Evolutionary conservation across 53 echinoderm and acorn worm genomes (phyloP).

Genomic region (Henricia sp.): DNA sequence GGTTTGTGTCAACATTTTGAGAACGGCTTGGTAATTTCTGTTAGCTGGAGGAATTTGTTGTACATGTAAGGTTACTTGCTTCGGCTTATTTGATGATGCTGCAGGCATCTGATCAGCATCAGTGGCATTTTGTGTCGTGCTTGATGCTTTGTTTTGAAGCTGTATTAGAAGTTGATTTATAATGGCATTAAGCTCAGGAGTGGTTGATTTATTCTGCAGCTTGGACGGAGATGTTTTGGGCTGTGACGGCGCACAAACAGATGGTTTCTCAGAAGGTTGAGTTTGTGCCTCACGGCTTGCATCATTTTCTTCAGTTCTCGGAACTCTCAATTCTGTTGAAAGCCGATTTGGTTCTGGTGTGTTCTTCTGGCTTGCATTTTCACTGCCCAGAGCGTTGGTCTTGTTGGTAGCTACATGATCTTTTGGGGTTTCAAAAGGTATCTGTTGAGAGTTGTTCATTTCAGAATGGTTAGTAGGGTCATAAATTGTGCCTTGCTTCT

Average conservation of each 20-base stretch:
- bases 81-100: background rate
- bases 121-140: background rate
- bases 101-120: background rate
- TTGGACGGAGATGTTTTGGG: background rate
- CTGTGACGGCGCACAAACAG: background rate
- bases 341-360: background rate
- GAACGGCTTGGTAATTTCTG: background rate
- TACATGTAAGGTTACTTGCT: background rate
- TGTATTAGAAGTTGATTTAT: background rate
- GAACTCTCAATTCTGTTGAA: background rate
- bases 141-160: background rate
- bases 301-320: background rate
- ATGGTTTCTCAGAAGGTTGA: background rate
- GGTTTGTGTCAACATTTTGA: background rate
- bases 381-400: background rate
- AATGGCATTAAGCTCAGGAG: background rate
- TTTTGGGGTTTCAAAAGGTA: background rate
- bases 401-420: background rate
- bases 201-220: background rate
- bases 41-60: background rate
- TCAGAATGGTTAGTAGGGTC: background rate
- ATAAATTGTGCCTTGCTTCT: background rate
- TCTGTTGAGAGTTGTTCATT: background rate
- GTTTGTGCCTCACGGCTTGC: background rate
- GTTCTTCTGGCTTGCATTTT: background rate